Evolutionary conservation across 2,888 invertebrate species (phyloP), one percentile per base, ranked within the genome.

Genomic region (Reticulitermes lucifugus): DNA sequence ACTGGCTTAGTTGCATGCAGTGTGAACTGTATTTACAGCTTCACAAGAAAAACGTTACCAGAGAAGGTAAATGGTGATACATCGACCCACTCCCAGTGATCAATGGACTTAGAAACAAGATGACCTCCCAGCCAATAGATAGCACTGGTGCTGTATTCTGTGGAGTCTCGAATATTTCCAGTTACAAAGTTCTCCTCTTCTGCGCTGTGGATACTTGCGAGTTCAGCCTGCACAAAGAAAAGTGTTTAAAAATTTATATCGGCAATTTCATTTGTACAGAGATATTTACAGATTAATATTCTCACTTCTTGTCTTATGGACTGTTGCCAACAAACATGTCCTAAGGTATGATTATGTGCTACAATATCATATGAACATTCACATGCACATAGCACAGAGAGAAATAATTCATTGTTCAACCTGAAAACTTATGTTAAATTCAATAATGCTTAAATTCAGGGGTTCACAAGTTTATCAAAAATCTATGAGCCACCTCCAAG

Each of bases 111-210:
- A 7, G 46, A 18, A 86, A 86, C 86, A 87, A 86, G 25, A 88
- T 90, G 91, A 3, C 94, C 95, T 0, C 96, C 96, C 35, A 96
- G 92, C 96, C 96, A 96, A 91, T 96, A 96, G 85, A 95, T 92
- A 4, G 94, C 92, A 87, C 94, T 95, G 86, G 95, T 95, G 89
- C 94, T 93, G 91, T 95, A 96, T 88, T 96, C 95, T 81, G 93
- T 92, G 89, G 94, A 94, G 89, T 94, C 94, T 73, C 95, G 92
- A 86, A 96, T 94, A 87, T 94, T 94, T 22, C 94, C 91, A 10
- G 94, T 94, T 35, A 96, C 92, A 90, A 96, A 96, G 84, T 93
- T 92, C 88, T 95, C 94, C 89, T 96, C 96, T 86, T 95, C 95
- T 0, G 93, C 89, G 9, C 94, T 94, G 85, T 94, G 92, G 51